A percentile compares a stretch with the other conserved stretches of the same genome.
Evolutionary conservation across 2,113 vertebrate species (phyloP).

Genomic region (Corvus moneduloides): DNA sequence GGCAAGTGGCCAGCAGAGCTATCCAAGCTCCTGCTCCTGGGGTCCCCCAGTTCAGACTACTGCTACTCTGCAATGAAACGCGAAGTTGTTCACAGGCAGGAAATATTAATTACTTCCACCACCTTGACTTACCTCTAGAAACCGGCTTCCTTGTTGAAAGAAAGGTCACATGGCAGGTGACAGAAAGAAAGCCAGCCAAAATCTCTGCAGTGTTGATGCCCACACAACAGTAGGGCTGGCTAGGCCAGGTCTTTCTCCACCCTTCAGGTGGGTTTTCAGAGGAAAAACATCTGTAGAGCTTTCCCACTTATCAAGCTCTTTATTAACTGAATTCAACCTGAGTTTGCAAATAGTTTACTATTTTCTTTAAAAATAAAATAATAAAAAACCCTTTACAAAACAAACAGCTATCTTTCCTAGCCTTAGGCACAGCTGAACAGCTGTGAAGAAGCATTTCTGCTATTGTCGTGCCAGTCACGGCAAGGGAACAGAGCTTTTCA

Average conservation of each 20-base stretch:
- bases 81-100: not conserved
- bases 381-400: not conserved
- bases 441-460: conserved; percentile 24
- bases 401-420: not conserved
- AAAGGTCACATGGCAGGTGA: not conserved
- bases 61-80: not conserved
- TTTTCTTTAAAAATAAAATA: conserved; percentile 4
- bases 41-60: not conserved
- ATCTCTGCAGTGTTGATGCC: not conserved
- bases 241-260: not conserved
- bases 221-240: not conserved
- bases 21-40: not conserved
- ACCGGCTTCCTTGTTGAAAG: not conserved
- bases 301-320: not conserved
- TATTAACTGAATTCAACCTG: not conserved
- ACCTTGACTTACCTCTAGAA: not conserved
- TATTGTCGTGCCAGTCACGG: not conserved
- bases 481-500: not conserved
- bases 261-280: not conserved
- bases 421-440: conserved; percentile 15
- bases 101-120: not conserved
- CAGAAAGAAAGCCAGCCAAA: too few species aligned
- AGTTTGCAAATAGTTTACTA: conserved; percentile 17
- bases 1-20: not conserved
- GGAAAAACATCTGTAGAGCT: not conserved